A percentile compares a stretch with the other conserved stretches of the same genome.
Conservation (phyloP, 1,140 invertebrate genomes). For the Cyrtorhinus lividipennis region DNA sequence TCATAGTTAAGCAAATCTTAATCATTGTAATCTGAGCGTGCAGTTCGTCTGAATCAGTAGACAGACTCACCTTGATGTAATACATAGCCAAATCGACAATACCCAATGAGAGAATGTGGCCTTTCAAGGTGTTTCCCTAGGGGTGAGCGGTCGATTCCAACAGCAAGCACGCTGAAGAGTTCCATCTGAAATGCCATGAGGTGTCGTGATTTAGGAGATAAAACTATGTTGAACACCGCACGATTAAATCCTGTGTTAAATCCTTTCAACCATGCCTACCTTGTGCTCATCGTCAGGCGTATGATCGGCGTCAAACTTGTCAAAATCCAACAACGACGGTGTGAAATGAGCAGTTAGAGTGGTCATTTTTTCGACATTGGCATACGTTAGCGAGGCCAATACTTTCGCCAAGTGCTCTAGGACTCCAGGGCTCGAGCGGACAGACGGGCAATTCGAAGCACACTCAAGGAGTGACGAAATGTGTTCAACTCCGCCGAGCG, state of each 20-base stretch:
- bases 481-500: slow-evolving; percentile 72
- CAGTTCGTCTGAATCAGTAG: too few species aligned
- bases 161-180: slow-evolving; percentile 79
- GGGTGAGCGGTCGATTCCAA: slow-evolving; percentile 80
- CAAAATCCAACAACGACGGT: slow-evolving; percentile 71
- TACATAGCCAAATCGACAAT: slow-evolving; percentile 75
- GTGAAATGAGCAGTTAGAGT: slow-evolving; percentile 82
- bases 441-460: slow-evolving; percentile 35
- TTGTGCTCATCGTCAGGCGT: slow-evolving; percentile 67
- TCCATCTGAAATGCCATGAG: slow-evolving; percentile 50
- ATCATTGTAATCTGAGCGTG: too few species aligned
- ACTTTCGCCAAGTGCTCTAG: slow-evolving; percentile 75
- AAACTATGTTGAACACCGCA: slow-evolving; percentile 12
- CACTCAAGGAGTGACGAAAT: slow-evolving; percentile 69
- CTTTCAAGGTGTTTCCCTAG: slow-evolving; percentile 86
- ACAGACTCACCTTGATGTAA: slow-evolving; percentile 53
- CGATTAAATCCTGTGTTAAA: too few species aligned
- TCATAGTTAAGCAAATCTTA: too few species aligned
- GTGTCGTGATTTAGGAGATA: too few species aligned
- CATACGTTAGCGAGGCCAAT: slow-evolving; percentile 81
- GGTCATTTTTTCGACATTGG: slow-evolving; percentile 87
- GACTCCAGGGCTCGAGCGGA: slow-evolving; percentile 58
- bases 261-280: too few species aligned
- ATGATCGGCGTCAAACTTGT: slow-evolving; percentile 77
- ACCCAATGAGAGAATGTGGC: slow-evolving; percentile 74